Evolutionary conservation across 2,797 vertebrate genomes (phyloP), one percentile per base, ranked within the genome.

Genomic region (Smutsia temminckii): DNA sequence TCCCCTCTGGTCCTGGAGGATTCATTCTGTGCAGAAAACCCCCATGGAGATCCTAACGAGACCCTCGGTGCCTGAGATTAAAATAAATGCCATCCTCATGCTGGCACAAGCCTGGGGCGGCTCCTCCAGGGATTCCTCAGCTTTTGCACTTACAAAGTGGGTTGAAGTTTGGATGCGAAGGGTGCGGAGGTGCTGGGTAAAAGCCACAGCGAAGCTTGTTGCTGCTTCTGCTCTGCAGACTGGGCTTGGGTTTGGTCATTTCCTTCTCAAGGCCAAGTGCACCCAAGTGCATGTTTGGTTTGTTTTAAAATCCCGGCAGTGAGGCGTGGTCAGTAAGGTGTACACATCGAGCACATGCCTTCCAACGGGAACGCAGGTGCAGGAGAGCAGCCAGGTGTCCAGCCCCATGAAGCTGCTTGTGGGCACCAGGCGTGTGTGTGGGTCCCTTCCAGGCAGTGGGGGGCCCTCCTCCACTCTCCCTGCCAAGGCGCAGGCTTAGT

Each of bases 341-440:
- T 6, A 1, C 1, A 0, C 0, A 0, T 0, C 6, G 3, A 32
- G 66, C n/a, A 3, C 8, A 0, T 13, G 92, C 63, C 37, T 61
- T 59, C 66, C 10, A 0, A 8, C n/a, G 8, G 18, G 16, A 27
- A 6, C 8, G 42, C 32, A 23, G 81, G 81, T 18, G n/a, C 13
- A 40, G 74, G 68, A 6, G 53, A 40, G 68, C 11, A 32, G 55
- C 63, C 0, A 1, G 11, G 25, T 51, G 0, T 12, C 34, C 14
- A 4, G 74, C 46, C 3, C 37, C 0, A 0, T 0, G 34, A 29
- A 34, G 72, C 40, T 0, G 42, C 37, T 23, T 4, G 13, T 1
- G n/a, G 7, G 59, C 2, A 0, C 29, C 5, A 0, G 46, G 85
- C 13, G 0, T 8, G 11, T 12, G 25, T 46, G 37, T 1, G 1